These are phyloP conservation scores for Augochlorella aurata DNA, from an alignment of 2,888 invertebrate genomes.

Conservation along the genomic window DNA sequence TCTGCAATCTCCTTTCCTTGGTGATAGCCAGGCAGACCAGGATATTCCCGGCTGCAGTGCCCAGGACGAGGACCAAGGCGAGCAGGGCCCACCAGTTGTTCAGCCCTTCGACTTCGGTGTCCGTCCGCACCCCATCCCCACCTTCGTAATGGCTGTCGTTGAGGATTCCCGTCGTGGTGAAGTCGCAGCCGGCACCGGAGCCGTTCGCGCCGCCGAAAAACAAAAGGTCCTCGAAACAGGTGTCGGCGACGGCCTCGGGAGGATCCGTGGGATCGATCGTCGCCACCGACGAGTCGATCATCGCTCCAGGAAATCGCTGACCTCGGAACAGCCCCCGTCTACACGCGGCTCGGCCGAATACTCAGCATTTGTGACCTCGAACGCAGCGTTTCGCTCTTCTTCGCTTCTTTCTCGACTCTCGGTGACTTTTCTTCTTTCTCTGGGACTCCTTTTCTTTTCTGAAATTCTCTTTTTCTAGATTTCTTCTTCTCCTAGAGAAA, in stretches of 20 bases:
- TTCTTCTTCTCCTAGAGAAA: no score
- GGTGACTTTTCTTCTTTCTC: no score
- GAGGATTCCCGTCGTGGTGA: constrained; percentile 55
- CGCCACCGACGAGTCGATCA: constrained; percentile 50
- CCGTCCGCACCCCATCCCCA: constrained; percentile 24
- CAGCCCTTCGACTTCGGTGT: constrained; percentile 46
- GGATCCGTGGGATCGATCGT: constrained; percentile 46
- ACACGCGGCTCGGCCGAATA: not conserved
- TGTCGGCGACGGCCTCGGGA: constrained; percentile 51
- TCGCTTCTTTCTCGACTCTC: not conserved
- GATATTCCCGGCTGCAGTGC: constrained; percentile 95
- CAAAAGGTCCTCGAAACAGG: constrained; percentile 61
- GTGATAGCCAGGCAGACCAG: constrained; percentile 96
- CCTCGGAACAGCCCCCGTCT: not conserved
- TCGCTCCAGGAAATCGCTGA: constrained; percentile 38
- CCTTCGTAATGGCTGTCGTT: constrained; percentile 61
- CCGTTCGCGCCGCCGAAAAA: constrained; percentile 48
- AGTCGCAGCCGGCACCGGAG: constrained; percentile 45
- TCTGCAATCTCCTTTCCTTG: constrained; percentile 95
- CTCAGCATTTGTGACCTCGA: constrained; percentile 12
- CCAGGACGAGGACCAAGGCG: constrained; percentile 90
- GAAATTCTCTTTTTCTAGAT: no score
- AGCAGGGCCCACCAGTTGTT: constrained; percentile 93
- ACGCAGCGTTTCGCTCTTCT: not conserved
- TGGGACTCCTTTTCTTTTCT: no score